Conservation (phyloP, 2,797 vertebrate genomes). For the Sebastes cheni region DNA sequence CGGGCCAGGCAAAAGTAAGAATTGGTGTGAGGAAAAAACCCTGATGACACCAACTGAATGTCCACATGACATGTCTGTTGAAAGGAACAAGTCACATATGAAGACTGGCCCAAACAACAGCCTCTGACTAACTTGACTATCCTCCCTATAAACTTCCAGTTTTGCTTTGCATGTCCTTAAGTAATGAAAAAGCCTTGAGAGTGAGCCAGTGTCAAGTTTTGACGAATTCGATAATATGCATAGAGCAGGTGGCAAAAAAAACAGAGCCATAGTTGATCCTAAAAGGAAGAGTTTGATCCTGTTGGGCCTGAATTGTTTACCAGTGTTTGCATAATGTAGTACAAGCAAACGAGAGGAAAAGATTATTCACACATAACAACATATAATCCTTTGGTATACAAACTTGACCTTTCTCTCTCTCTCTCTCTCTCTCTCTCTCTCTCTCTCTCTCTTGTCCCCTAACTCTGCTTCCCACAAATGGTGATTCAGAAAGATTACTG, state of each 20-base stretch:
- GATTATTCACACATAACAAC: conserved; percentile 9
- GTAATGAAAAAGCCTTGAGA: not conserved
- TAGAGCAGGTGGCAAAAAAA: conserved; percentile 34
- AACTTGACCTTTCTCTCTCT: not conserved
- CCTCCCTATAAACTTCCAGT: not conserved
- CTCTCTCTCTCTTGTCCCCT: not conserved
- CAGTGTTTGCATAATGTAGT: conserved; percentile 8
- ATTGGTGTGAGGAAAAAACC: not conserved
- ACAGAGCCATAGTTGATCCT: not conserved
- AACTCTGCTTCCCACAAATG: conserved; percentile 51
- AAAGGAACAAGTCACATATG: not conserved
- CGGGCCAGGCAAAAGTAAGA: not conserved
- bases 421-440: not conserved
- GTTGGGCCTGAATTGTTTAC: conserved; percentile 9
- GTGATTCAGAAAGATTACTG: conserved; percentile 65
- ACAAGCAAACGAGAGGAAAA: conserved; percentile 24
- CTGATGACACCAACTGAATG: not conserved
- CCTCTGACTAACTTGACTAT: not conserved
- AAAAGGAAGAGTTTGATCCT: not conserved
- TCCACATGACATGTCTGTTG: not conserved
- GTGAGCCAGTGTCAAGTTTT: not conserved
- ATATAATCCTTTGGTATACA: conserved; percentile 1
- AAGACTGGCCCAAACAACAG: not conserved
- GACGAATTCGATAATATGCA: conserved; percentile 14
- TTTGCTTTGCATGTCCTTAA: not conserved